A percentile compares a stretch with the other conserved stretches of the same genome.
These are phyloP conservation scores for Liparis tanakae DNA, from an alignment of 2,797 vertebrate genomes.

Conservation along the genomic window DNA sequence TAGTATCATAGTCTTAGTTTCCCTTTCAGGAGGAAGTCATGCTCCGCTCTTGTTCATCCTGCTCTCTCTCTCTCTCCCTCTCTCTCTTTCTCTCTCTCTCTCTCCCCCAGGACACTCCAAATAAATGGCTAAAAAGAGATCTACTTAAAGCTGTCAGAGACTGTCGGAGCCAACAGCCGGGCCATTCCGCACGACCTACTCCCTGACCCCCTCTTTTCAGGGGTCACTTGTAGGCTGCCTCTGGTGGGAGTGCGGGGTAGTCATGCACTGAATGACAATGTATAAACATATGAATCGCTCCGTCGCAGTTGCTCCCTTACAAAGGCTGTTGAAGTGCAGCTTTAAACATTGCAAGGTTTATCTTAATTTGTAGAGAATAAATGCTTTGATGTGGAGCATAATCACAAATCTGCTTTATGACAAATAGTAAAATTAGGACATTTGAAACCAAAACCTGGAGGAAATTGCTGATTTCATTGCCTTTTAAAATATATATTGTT, in stretches of 20 bases:
- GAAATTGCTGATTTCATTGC: neutral
- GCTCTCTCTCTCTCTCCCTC: conserved; percentile 38
- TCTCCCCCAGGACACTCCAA: conserved; percentile 74
- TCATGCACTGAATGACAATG: conserved; percentile 84
- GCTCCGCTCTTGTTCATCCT: conserved; percentile 71
- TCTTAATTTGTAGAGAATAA: conserved; percentile 49
- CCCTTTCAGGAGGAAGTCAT: conserved; percentile 65
- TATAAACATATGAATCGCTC: conserved; percentile 76
- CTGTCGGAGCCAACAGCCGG: conserved; percentile 83
- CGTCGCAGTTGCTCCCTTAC: conserved; percentile 47
- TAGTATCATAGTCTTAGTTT: conserved; percentile 46
- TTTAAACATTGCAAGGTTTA: conserved; percentile 35
- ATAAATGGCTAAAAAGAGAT: conserved; percentile 86
- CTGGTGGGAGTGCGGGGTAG: conserved; percentile 83
- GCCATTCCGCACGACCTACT: conserved; percentile 87
- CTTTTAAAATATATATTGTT: neutral
- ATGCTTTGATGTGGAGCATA: conserved; percentile 8
- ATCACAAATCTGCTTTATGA: neutral
- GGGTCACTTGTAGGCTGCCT: conserved; percentile 83
- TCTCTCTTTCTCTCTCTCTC: conserved; percentile 41
- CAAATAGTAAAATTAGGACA: neutral
- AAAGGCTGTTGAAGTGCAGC: conserved; percentile 48
- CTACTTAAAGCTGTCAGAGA: conserved; percentile 89
- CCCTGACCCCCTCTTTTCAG: conserved; percentile 84
- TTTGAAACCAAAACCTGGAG: neutral